Base-by-base conservation (phyloP, 2,888 invertebrate species). In the Drosophila longiperda region DNA sequence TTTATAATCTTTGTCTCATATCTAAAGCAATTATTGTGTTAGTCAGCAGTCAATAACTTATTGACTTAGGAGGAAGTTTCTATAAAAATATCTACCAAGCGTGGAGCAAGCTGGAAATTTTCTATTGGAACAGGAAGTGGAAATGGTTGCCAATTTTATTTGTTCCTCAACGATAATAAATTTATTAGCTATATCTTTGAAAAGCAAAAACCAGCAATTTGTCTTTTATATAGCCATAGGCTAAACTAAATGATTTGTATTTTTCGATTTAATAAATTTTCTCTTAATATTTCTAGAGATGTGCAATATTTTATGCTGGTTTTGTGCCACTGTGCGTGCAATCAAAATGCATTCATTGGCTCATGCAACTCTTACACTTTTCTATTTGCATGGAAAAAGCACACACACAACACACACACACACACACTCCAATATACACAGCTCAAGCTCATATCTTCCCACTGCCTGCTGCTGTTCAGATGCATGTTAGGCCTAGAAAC, bases 291-390 rank as follows among this genome's bases (percentile, higher is more conserved):
- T 45, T 20, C 0, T 7, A 45, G 1, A 20, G 1, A 45, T 23
- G 45, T 45, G 45, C 4, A 15, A 8, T 4, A 23, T 2, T 45
- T 15, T 7, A 45, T 23, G 45, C 45, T 23, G 45, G 0, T 15
- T 32, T 9, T 0, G 5, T 1, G 11, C 59, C 80, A 87, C 66
- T 66, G 87, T 85, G 33, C 48, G 11, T 75, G 80, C 83, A 83
- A 83, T 83, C 85, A 85, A 82, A 87, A 82, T 87, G 83, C 85
- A 80, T 85, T 82, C 87, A 75, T 65, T 73, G 66, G 23, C 40
- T 15, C 20, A 40, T 52, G 34, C 64, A 50, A 50, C 50, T 57
- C 70, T 58, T 60, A 59, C 64, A 66, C 64, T 70, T 79, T 71
- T 73, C 73, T 68, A 71, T 77, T 80, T 70, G 34, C 49, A 75